Evolutionary conservation across 2,113 vertebrate species (phyloP).

Genomic region (Nothobranchius furzeri): DNA sequence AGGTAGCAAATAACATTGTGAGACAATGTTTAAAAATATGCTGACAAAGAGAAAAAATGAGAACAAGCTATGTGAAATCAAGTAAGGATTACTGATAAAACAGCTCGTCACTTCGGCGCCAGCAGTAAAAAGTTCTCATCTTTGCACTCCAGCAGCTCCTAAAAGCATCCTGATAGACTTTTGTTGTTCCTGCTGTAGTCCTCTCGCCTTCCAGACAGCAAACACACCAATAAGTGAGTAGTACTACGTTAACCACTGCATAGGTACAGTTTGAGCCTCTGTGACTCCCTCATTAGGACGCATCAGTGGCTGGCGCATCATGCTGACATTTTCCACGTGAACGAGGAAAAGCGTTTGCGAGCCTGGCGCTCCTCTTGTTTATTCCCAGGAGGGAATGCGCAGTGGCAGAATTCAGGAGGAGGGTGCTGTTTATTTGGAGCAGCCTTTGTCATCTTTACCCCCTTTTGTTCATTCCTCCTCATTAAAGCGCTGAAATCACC

Average conservation of each 20-base stretch:
- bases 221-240: slow-evolving; percentile 68
- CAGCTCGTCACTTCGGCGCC: not conserved
- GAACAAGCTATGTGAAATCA: not conserved
- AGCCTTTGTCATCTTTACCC: slow-evolving; percentile 60
- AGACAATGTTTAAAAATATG: no score
- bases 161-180: slow-evolving; percentile 3
- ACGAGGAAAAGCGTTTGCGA: slow-evolving; percentile 36
- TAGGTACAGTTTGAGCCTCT: slow-evolving; percentile 29
- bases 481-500: slow-evolving; percentile 67
- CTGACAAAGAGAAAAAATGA: not conserved
- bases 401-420: slow-evolving; percentile 60
- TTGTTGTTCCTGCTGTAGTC: slow-evolving; percentile 12
- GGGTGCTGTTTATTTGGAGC: slow-evolving; percentile 63
- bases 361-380: slow-evolving; percentile 56
- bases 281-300: slow-evolving; percentile 68
- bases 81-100: not conserved
- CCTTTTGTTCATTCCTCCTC: slow-evolving; percentile 65
- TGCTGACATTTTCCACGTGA: slow-evolving; percentile 58
- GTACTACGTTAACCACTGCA: slow-evolving; percentile 27
- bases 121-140: not conserved
- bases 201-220: slow-evolving; percentile 39
- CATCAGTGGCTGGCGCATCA: slow-evolving; percentile 70
- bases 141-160: slow-evolving; percentile 18
- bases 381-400: slow-evolving; percentile 48
- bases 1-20: no score